Evolutionary conservation across 1,140 invertebrate species (phyloP).

Genomic region (Drosophila watanabei): DNA sequence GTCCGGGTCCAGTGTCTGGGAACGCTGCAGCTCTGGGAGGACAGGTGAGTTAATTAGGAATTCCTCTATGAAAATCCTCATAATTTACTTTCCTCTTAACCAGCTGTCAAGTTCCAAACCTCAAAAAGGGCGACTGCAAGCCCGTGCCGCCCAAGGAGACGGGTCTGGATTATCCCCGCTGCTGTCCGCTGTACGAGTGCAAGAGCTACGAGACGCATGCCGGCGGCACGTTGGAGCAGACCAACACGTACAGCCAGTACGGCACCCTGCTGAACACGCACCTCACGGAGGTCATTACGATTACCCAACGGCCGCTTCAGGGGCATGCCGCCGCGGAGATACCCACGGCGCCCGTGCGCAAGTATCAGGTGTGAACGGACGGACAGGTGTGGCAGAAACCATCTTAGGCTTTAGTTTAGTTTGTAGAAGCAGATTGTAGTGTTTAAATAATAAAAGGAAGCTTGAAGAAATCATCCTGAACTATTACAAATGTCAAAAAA

Average conservation of each 20-base stretch:
- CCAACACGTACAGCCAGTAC: conserved; percentile 65
- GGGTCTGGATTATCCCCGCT: conserved; percentile 68
- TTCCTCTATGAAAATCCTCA: neutral
- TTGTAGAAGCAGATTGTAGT: conserved; percentile 13
- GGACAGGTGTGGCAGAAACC: neutral
- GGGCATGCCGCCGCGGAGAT: neutral
- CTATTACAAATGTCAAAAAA: too few relatives aligned
- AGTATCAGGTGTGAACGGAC: conserved; percentile 46
- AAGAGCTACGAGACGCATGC: conserved; percentile 47
- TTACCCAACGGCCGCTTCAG: conserved; percentile 15
- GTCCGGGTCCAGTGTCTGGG: conserved; percentile 77
- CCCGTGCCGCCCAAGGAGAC: conserved; percentile 36
- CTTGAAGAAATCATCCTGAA: too few relatives aligned
- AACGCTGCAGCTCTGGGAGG: conserved; percentile 72
- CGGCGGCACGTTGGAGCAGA: conserved; percentile 54
- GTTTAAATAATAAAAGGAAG: conserved; percentile 5
- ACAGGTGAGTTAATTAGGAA: conserved; percentile 53
- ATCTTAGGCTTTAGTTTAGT: conserved; percentile 15
- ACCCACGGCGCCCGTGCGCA: conserved; percentile 33
- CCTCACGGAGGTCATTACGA: conserved; percentile 57
- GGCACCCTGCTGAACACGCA: conserved; percentile 51
- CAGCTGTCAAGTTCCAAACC: conserved; percentile 67
- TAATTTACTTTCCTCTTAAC: neutral
- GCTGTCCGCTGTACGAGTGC: conserved; percentile 76
- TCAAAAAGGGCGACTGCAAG: conserved; percentile 54